Base-by-base conservation (phyloP, 2,113 vertebrate species). In the Panthera tigris region DNA sequence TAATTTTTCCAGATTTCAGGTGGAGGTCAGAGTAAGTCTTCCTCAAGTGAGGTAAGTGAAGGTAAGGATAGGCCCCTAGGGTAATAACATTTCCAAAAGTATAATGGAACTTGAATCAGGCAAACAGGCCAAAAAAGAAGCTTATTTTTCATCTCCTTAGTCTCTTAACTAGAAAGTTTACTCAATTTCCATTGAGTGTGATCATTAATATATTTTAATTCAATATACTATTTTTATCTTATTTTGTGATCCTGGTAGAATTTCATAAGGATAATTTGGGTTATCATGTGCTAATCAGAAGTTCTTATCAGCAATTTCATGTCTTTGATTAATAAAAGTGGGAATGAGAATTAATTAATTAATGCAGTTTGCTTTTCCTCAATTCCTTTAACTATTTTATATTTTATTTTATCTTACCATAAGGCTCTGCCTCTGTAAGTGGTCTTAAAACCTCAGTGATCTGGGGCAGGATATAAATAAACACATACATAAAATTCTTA, bases 271-370 rank as follows among this genome's bases (percentile, higher is more conserved):
- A 3, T 61, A 52, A 23, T 39, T 4, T 5, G 7, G 5, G 7
- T 66, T 74, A 57, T 81, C 82, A 63, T 69, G 11, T 63, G 39
- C n/a, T 78, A 81, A 61, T 65, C 69, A 91, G 16, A 91, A 91
- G 16, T 68, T 84, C 87, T 84, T 36, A 78, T 19, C 65, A n/a
- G 7, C 29, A 95, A 48, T 74, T 83, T 50, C 21, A 57, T n/a
- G 23, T 68, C 68, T 90, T 90, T 66, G 45, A 95, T 90, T 18
- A n/a, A 66, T 90, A 83, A 90, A 83, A 76, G 82, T 45, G 36
- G 29, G 61, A 63, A 41, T 66, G 57, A 66, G 45, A 89, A 71
- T 94, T 71, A 73, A 82, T 73, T 89, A 74, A 89, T 55, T 66
- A 78, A 66, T 8, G 7, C 52, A 41, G 33, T 52, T 83, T 80